phyloP scores from a whole-genome alignment of 1,140 invertebrate species.

The Myzus persicae region DNA sequence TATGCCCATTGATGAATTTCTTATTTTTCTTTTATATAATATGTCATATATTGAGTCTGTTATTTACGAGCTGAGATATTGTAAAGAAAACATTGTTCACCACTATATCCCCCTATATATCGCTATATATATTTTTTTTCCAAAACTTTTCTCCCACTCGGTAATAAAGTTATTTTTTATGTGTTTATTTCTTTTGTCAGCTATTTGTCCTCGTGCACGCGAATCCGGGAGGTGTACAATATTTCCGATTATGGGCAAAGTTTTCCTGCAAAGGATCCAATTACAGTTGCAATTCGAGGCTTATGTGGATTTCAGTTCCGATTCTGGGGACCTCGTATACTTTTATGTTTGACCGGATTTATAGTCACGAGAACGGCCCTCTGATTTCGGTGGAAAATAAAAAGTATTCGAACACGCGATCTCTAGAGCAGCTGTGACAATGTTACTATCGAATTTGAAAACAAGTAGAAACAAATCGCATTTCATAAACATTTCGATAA shows the following conservation, averaged over 20 bases:
- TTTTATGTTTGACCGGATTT: constrained; percentile 52
- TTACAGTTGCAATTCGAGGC: constrained; percentile 53
- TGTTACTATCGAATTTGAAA: neutral
- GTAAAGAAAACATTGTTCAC: constrained; percentile 20
- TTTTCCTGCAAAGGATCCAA: constrained; percentile 51
- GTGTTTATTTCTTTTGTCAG: constrained; percentile 46
- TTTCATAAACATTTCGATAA: neutral
- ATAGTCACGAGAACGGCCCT: neutral
- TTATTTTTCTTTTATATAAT: neutral
- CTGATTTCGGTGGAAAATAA: neutral
- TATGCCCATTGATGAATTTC: neutral
- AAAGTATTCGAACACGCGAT: neutral
- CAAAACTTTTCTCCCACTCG: neutral
- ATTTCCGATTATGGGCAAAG: constrained; percentile 50
- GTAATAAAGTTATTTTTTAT: constrained; percentile 52
- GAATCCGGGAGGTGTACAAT: constrained; percentile 44
- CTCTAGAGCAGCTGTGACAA: neutral
- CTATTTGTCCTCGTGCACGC: constrained; percentile 23
- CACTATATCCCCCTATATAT: neutral
- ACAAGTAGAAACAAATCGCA: neutral
- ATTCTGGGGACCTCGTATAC: constrained; percentile 20
- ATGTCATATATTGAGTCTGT: neutral
- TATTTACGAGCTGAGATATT: constrained; percentile 40
- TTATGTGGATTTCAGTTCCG: constrained; percentile 45
- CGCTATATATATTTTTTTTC: neutral